Conservation (phyloP, 2,797 vertebrate genomes). For the Gouania willdenowi region DNA sequence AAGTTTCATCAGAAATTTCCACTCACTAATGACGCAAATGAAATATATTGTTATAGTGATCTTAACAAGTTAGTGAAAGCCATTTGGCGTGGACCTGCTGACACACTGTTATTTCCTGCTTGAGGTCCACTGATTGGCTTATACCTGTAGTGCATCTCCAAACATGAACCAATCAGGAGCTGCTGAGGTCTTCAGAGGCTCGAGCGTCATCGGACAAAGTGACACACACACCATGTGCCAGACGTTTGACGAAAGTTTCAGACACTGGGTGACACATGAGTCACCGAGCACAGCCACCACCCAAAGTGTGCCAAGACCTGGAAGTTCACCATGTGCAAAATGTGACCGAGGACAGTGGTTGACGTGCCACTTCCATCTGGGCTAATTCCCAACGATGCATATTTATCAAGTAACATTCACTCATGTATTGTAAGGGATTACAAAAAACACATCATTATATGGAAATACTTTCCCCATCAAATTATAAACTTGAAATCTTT, state of each 20-base stretch:
- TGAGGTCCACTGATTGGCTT: constrained; percentile 45
- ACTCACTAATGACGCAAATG: constrained; percentile 62
- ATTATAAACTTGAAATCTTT: too few relatives aligned
- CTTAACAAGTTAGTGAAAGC: constrained; percentile 55
- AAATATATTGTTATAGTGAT: constrained; percentile 50
- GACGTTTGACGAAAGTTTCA: constrained; percentile 76
- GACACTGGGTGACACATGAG: constrained; percentile 69
- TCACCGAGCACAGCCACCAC: constrained; percentile 71
- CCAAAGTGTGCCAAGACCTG: constrained; percentile 66
- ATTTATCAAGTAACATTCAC: constrained; percentile 29
- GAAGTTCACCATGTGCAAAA: constrained; percentile 71
- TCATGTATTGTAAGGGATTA: constrained; percentile 23
- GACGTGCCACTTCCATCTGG: constrained; percentile 58
- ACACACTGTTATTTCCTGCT: constrained; percentile 44
- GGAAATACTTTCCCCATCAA: too few relatives aligned
- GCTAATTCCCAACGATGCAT: constrained; percentile 32
- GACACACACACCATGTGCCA: constrained; percentile 75
- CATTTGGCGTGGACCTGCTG: constrained; percentile 60
- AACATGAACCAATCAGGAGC: constrained; percentile 53
- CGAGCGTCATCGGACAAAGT: constrained; percentile 70
- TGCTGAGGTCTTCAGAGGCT: constrained; percentile 61
- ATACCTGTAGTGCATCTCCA: constrained; percentile 66
- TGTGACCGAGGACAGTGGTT: constrained; percentile 69
- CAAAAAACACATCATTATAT: too few relatives aligned
- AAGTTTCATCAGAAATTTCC: constrained; percentile 49